A percentile compares a stretch with the other conserved stretches of the same genome.
Evolutionary conservation across 2,888 invertebrate species (phyloP).

Genomic region (Megaustenia siamemsis): DNA sequence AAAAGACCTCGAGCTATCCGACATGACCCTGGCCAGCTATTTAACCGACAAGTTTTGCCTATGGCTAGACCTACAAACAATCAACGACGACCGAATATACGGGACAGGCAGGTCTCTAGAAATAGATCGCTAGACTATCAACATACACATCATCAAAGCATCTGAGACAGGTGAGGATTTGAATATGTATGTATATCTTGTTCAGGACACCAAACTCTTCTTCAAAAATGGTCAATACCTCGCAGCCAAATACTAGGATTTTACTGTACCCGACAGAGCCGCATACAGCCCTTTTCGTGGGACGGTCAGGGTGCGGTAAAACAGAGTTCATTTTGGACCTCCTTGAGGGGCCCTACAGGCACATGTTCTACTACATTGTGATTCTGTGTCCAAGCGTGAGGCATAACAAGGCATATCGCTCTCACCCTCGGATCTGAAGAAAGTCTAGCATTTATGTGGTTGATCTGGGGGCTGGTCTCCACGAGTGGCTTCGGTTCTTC

Average conservation of each 20-base stretch:
- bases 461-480: background rate
- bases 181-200: background rate
- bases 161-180: no score
- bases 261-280: background rate
- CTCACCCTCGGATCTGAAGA: background rate
- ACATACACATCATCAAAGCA: no score
- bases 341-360: background rate
- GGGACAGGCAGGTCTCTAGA: background rate
- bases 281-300: background rate
- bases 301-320: constrained; percentile 2
- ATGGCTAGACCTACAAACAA: background rate
- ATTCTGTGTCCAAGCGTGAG: background rate
- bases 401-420: background rate
- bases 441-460: background rate
- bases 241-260: background rate
- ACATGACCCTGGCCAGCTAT: background rate
- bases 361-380: background rate
- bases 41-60: background rate
- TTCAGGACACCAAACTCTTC: background rate
- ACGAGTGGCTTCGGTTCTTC: background rate
- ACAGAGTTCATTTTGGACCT: background rate
- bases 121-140: no score
- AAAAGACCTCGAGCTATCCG: background rate
- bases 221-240: background rate
- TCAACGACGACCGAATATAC: background rate